These are phyloP conservation scores for Drosophila kohkoa DNA, from an alignment of 1,140 invertebrate species.

Conservation along the genomic window DNA sequence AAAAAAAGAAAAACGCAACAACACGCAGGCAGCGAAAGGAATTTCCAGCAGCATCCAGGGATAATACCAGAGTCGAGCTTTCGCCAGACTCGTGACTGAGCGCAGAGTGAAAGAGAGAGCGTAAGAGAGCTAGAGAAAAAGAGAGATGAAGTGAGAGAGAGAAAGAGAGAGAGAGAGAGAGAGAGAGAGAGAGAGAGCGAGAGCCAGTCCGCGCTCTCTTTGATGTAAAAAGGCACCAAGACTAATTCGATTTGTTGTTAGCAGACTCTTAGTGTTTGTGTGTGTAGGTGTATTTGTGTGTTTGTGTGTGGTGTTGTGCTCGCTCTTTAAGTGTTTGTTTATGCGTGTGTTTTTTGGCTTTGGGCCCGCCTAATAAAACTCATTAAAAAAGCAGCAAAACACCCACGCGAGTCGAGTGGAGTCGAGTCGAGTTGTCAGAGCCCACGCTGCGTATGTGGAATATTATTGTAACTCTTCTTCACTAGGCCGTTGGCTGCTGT, in stretches of 20 bases:
- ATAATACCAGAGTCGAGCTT: constrained; percentile 74
- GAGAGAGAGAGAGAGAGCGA: constrained; percentile 26
- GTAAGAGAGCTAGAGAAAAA: constrained; percentile 12
- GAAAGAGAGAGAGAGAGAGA: constrained; percentile 19
- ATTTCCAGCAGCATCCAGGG: constrained; percentile 78
- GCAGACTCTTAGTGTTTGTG: constrained; percentile 3
- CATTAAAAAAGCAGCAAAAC: constrained; percentile 68
- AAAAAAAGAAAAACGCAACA: not conserved
- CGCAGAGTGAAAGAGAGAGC: constrained; percentile 16
- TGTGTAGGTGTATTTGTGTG: constrained; percentile 8
- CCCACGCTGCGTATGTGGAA: constrained; percentile 49
- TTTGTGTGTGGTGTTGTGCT: constrained; percentile 37
- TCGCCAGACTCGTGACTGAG: constrained; percentile 49
- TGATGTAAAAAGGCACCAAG: constrained; percentile 47
- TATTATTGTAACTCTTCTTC: constrained; percentile 25
- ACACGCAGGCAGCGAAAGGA: constrained; percentile 29
- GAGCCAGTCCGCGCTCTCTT: constrained; percentile 39
- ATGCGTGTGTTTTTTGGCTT: constrained; percentile 59
- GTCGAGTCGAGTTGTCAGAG: not conserved
- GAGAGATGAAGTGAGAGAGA: constrained; percentile 11
- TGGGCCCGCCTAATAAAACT: constrained; percentile 74
- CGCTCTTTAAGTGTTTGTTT: constrained; percentile 81
- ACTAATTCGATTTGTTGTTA: constrained; percentile 69
- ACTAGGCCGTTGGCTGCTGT: constrained; percentile 11
- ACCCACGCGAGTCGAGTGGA: constrained; percentile 22